These are phyloP conservation scores for Zygogramma bicolorata DNA, from an alignment of 2,888 invertebrate species.

Conservation along the genomic window DNA sequence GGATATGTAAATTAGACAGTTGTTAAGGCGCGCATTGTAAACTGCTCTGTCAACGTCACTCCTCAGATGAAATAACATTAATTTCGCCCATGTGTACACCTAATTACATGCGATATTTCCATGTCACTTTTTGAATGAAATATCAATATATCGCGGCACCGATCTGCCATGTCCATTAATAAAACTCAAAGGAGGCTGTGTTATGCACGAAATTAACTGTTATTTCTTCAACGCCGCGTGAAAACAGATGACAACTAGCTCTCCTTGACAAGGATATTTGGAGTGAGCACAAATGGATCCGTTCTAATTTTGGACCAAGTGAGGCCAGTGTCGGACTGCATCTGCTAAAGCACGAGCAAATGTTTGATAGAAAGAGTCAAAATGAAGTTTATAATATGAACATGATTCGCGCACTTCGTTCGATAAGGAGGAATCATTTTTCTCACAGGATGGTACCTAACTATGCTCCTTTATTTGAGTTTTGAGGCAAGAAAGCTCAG, in stretches of 20 bases:
- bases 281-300: not conserved
- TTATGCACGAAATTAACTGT: conserved; percentile 19
- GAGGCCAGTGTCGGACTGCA: not conserved
- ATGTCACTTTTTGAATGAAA: conserved; percentile 43
- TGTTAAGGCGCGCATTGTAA: conserved; percentile 64
- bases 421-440: too few species aligned
- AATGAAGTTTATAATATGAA: too few species aligned
- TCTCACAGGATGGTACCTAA: too few species aligned
- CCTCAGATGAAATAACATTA: conserved; percentile 54
- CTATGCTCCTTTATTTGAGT: too few species aligned
- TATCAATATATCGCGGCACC: conserved; percentile 37
- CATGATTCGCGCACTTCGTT: too few species aligned
- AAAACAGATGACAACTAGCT: conserved; percentile 3
- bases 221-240: conserved; percentile 1
- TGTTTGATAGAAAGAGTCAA: too few species aligned
- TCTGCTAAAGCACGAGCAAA: too few species aligned
- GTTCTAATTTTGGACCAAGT: not conserved
- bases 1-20: conserved; percentile 67
- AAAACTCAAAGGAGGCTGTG: conserved; percentile 19
- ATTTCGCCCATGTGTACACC: conserved; percentile 53
- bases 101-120: conserved; percentile 56
- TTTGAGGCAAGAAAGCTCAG: too few species aligned
- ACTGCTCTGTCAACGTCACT: conserved; percentile 64
- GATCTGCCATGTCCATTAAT: conserved; percentile 29
- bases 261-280: conserved; percentile 6